phyloP scores from a whole-genome alignment of 2,888 invertebrate genomes.

The Serrognathus titanus region DNA sequence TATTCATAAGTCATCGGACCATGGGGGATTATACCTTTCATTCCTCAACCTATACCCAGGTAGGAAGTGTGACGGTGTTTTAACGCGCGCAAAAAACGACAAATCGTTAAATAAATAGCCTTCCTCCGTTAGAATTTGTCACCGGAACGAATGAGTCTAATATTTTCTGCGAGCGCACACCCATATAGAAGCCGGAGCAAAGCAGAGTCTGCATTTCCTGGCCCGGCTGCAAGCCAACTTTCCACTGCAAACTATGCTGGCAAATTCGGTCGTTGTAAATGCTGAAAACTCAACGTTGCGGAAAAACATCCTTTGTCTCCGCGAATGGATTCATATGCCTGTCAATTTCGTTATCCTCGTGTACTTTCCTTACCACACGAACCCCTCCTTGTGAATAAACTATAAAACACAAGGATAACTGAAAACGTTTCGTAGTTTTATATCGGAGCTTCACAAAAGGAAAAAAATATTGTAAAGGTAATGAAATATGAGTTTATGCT shows the following conservation, averaged over 20 bases:
- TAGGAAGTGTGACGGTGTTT: neutral
- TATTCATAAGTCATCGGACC: constrained; percentile 36
- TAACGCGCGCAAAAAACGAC: neutral
- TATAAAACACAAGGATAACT: no score
- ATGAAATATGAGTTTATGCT: no score
- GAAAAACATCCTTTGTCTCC: neutral
- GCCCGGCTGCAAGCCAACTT: neutral
- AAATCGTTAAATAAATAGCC: constrained; percentile 20
- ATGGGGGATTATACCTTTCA: constrained; percentile 32
- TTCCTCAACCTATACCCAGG: constrained; percentile 6
- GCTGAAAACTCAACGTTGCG: neutral
- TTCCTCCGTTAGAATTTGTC: constrained; percentile 20
- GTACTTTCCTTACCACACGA: no score
- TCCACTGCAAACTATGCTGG: neutral
- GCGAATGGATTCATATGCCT: no score
- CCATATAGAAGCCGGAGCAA: neutral
- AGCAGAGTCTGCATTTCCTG: neutral
- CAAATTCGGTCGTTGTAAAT: neutral
- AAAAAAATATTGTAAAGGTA: no score
- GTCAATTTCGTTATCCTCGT: no score
- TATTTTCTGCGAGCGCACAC: constrained; percentile 10
- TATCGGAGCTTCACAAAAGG: no score
- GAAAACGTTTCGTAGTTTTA: no score
- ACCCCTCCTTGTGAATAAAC: no score
- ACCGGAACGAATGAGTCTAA: constrained; percentile 18